Conservation (phyloP, 37 sponge, comb jelly and placozoan species). For the Diacarnus erythraeanus region DNA sequence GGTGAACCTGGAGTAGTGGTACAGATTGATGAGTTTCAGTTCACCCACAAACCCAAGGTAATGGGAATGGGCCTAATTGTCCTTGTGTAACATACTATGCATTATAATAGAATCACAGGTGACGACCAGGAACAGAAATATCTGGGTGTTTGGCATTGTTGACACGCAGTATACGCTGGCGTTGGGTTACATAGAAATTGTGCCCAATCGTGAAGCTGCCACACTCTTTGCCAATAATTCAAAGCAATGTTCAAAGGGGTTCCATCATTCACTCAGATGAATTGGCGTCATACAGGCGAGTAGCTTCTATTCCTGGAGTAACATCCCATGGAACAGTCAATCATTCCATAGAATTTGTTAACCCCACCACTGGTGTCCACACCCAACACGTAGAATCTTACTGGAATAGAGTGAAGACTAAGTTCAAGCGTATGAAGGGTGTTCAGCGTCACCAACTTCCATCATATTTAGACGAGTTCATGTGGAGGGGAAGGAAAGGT, state of each 20-base stretch:
- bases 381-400: constrained; percentile 65
- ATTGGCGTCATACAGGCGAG: constrained; percentile 55
- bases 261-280: constrained; percentile 57
- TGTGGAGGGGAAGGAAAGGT: constrained; percentile 65
- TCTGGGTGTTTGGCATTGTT: constrained; percentile 78
- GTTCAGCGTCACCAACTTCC: constrained; percentile 38
- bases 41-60: constrained; percentile 58
- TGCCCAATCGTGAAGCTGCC: constrained; percentile 37
- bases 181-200: constrained; percentile 71
- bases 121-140: constrained; percentile 24
- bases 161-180: constrained; percentile 48
- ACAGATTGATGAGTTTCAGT: constrained; percentile 60
- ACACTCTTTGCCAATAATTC: constrained; percentile 73
- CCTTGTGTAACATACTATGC: neutral
- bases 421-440: constrained; percentile 71
- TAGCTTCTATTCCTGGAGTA: constrained; percentile 36
- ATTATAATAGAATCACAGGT: constrained; percentile 35
- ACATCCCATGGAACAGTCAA: constrained; percentile 50
- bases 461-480: constrained; percentile 69
- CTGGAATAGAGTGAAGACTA: constrained; percentile 60
- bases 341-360: constrained; percentile 59
- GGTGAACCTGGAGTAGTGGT: constrained; percentile 49
- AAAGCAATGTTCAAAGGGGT: constrained; percentile 39
- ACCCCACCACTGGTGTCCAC: constrained; percentile 58
- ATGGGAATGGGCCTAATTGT: neutral